These are phyloP conservation scores for Cylas formicarius DNA, from an alignment of 1,140 invertebrate genomes.

Conservation along the genomic window DNA sequence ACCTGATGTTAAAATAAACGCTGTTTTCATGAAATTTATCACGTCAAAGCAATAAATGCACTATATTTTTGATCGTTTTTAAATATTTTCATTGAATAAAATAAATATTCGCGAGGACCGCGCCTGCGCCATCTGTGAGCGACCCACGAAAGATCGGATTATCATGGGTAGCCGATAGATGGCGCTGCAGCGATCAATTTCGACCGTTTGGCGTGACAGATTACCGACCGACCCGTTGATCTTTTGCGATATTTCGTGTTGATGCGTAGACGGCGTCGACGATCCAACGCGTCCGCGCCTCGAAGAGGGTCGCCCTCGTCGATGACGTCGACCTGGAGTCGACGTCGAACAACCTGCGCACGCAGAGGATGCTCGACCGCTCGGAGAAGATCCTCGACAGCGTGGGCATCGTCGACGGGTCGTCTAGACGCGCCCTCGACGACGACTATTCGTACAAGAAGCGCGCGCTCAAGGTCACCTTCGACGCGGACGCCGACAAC, in stretches of 20 bases:
- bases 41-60: no score
- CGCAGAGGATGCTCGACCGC: constrained; percentile 45
- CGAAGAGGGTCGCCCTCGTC: constrained; percentile 47
- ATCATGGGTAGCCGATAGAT: no score
- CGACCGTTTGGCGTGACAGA: no score
- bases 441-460: constrained; percentile 39
- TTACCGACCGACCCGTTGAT: no score
- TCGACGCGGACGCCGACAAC: constrained; percentile 33
- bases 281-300: constrained; percentile 44
- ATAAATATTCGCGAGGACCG: no score
- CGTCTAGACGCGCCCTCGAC: constrained; percentile 40
- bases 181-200: no score
- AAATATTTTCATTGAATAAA: no score
- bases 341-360: constrained; percentile 47
- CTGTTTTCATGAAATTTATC: no score
- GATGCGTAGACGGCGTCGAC: constrained; percentile 35
- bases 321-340: constrained; percentile 52
- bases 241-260: constrained; percentile 1
- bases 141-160: no score
- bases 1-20: no score
- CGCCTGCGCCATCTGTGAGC: no score
- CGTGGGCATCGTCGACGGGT: constrained; percentile 46
- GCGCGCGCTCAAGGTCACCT: constrained; percentile 45
- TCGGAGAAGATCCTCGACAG: constrained; percentile 53
- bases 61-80: no score